Conservation (phyloP, 2,888 invertebrate genomes). For the Acleris laterana region DNA sequence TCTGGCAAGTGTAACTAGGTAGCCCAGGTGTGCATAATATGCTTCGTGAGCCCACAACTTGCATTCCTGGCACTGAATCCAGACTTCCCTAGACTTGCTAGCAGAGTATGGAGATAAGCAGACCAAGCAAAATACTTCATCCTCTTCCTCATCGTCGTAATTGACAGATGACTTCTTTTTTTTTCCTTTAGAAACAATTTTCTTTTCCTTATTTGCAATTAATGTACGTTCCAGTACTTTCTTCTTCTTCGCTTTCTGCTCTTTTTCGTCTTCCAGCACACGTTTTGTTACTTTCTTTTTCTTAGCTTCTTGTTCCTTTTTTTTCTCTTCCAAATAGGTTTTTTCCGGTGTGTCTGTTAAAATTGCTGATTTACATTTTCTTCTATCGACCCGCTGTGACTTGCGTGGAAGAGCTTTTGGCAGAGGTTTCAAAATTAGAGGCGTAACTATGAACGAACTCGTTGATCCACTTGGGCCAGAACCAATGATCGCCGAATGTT, state of each 20-base stretch:
- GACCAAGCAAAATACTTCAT: constrained; percentile 33
- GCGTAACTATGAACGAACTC: not conserved
- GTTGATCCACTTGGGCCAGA: not conserved
- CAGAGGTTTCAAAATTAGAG: constrained; percentile 7
- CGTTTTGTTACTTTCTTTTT: constrained; percentile 28
- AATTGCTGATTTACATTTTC: constrained; percentile 39
- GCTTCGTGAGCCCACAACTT: constrained; percentile 39
- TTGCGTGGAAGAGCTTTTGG: constrained; percentile 23
- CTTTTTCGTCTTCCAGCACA: not conserved
- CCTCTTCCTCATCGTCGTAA: not conserved
- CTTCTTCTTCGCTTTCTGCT: not conserved
- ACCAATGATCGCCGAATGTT: not conserved
- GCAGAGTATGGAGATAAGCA: constrained; percentile 28
- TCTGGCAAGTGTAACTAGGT: constrained; percentile 34
- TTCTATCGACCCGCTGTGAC: constrained; percentile 34
- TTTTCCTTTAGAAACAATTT: too few relatives aligned
- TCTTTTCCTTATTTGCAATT: too few relatives aligned
- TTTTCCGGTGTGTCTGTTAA: constrained; percentile 39
- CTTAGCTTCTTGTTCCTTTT: constrained; percentile 38
- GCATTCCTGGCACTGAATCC: constrained; percentile 30
- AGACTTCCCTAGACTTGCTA: constrained; percentile 33
- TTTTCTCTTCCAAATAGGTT: constrained; percentile 39
- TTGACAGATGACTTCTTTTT: not conserved
- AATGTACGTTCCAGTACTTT: too few relatives aligned
- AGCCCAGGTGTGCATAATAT: constrained; percentile 35